Conservation (phyloP, 2,797 vertebrate species). For the Anabas testudineus region DNA sequence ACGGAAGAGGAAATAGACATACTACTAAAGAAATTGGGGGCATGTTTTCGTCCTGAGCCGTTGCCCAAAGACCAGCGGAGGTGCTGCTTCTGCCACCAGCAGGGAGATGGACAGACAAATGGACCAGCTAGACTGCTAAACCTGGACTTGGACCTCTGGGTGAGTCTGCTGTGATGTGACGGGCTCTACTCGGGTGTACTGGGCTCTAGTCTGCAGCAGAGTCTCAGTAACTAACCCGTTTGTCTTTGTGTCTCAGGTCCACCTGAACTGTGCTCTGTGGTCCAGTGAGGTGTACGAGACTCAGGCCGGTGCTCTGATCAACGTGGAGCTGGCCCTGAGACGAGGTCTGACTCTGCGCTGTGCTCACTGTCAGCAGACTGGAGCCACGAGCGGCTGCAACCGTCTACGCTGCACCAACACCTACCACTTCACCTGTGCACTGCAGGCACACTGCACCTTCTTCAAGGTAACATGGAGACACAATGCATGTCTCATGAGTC, state of each 20-base stretch:
- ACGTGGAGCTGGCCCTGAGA: conserved; percentile 93
- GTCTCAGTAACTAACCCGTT: not conserved
- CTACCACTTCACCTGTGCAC: conserved; percentile 98
- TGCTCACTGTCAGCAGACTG: conserved; percentile 91
- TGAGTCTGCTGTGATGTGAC: conserved; percentile 66
- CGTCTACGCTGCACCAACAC: conserved; percentile 86
- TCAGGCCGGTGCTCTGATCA: conserved; percentile 97
- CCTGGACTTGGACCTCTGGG: conserved; percentile 97
- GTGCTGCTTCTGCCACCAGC: conserved; percentile 97
- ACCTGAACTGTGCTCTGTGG: conserved; percentile 98
- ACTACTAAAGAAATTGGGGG: conserved; percentile 89
- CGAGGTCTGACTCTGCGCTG: conserved; percentile 93
- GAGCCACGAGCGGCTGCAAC: conserved; percentile 96
- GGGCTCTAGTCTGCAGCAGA: conserved; percentile 5
- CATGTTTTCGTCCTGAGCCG: conserved; percentile 89
- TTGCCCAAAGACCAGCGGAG: conserved; percentile 90
- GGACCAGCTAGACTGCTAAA: conserved; percentile 96
- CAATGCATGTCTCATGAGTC: not conserved
- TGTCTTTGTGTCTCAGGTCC: conserved; percentile 70
- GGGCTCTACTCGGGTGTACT: not conserved
- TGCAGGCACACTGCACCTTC: conserved; percentile 97
- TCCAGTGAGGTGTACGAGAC: conserved; percentile 99
- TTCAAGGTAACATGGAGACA: conserved; percentile 85
- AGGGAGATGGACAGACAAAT: conserved; percentile 93
- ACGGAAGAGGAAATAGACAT: conserved; percentile 91